Conservation (phyloP, 37 sponge, comb jelly and placozoan species). For the Oopsacas minuta region DNA sequence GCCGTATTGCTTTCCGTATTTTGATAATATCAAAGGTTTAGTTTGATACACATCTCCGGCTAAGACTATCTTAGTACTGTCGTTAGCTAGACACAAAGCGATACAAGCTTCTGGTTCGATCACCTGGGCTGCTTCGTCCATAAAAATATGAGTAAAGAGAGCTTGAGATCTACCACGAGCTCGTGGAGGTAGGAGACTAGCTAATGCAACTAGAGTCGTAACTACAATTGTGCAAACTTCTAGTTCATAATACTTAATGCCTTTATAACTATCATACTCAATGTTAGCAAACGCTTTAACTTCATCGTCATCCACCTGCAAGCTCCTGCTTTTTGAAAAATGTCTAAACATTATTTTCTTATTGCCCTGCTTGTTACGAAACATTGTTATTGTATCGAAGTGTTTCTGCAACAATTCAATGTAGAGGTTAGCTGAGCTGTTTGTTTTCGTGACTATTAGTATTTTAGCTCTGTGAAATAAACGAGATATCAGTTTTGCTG, state of each 20-base stretch:
- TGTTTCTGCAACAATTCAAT: neutral
- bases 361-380: neutral
- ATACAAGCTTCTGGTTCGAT: conserved; percentile 2
- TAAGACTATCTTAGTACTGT: neutral
- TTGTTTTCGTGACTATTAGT: neutral
- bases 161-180: neutral
- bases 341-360: neutral
- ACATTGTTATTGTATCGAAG: neutral
- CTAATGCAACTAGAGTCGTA: neutral
- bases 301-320: neutral
- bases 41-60: neutral
- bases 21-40: neutral
- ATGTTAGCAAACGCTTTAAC: neutral
- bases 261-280: neutral
- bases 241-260: neutral
- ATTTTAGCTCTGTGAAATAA: neutral
- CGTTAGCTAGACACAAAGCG: neutral
- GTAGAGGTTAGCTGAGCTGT: neutral
- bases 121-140: conserved; percentile 15
- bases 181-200: neutral
- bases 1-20: neutral
- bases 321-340: neutral
- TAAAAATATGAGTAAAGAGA: neutral
- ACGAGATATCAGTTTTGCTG: neutral
- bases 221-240: neutral